These are phyloP conservation scores for Tachysurus fulvidraco DNA, from an alignment of 2,113 vertebrate species.

Conservation along the genomic window DNA sequence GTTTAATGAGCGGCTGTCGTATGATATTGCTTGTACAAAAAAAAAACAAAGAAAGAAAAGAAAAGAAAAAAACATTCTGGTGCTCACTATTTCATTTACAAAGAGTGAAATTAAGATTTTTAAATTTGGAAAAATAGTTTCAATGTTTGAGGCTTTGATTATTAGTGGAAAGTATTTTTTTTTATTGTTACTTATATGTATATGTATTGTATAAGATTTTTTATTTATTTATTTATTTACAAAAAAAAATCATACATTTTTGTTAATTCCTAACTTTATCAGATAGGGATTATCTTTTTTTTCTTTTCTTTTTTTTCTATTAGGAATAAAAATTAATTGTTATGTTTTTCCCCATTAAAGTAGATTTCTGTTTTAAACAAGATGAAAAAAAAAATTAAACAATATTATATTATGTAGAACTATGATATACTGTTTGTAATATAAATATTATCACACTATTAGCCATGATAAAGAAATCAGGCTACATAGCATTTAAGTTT, in stretches of 20 bases:
- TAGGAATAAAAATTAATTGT: too few relatives aligned
- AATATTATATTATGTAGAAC: neutral
- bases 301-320: too few relatives aligned
- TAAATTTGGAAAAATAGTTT: neutral
- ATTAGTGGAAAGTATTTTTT: neutral
- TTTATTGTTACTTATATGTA: neutral
- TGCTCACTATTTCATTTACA: neutral
- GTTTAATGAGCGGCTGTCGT: slow-evolving; percentile 14
- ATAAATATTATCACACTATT: neutral
- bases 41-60: neutral
- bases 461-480: neutral
- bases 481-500: neutral
- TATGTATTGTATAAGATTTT: neutral
- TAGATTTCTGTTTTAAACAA: neutral
- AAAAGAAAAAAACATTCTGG: neutral
- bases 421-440: too few relatives aligned
- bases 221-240: too few relatives aligned
- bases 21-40: neutral
- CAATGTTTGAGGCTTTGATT: neutral
- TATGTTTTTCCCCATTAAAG: neutral
- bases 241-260: too few relatives aligned
- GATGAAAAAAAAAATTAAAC: neutral
- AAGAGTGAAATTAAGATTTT: neutral
- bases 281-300: neutral
- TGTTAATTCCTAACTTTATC: neutral